Base-by-base conservation (phyloP, 2,797 vertebrate species). In the Pseudochirops corinnae region DNA sequence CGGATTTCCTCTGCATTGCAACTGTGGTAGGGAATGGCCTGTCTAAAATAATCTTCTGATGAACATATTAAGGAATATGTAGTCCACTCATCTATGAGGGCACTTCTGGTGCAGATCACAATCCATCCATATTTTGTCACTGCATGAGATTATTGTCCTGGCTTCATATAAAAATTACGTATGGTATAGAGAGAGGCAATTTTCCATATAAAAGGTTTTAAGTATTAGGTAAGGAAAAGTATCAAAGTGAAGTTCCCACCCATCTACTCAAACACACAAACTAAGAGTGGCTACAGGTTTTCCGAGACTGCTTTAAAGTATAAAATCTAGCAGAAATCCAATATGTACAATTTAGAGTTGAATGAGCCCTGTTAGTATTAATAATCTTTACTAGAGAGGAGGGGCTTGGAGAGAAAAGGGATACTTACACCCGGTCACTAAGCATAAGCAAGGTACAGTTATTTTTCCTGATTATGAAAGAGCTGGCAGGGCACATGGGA, bases 241-340 rank as follows among this genome's bases (percentile, higher is more conserved):
- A 67, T 74, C n/a, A 74, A n/a, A 39, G 10, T 39, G 5, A 39
- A 5, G 18, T n/a, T 74, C 6, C 5, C 28, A 21, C 1, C 14
- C 21, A 11, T 26, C 2, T 74, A 39, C n/a, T 82, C 74, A 82
- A 46, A 82, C 2, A 46, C n/a, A 11, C 2, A 46, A n/a, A 21
- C 1, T 13, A 74, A 82, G 21, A 46, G 21, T 82, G 74, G 26
- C 21, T 26, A 24, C 4, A 50, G 9, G 31, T 33, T 28, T 39
- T 3, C 21, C n/a, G 55, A 90, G 52, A 92, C n/a, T 93, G 33
- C 91, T 52, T 74, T 33, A 92, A 93, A 93, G 21, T 3, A 4
- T n/a, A 91, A 95, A 90, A n/a, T 10, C 26, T 92, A 26, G 21
- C 5, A 93, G 4, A 96, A 93, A 60, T 3, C 28, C 31, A 60